phyloP scores from a whole-genome alignment of 2,888 invertebrate species.

The Heliconius ismenius region DNA sequence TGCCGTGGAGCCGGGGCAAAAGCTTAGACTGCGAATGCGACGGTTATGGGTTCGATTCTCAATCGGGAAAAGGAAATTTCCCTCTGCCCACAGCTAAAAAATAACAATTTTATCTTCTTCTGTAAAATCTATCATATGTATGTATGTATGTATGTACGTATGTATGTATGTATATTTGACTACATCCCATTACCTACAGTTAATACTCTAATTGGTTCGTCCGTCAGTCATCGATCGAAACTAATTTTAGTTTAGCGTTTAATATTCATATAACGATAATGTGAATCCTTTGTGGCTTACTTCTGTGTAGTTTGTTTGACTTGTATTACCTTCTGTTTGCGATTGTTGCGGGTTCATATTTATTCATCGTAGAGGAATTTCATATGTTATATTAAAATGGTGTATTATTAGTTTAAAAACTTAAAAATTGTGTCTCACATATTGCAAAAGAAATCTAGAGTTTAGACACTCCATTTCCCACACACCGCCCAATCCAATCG shows the following conservation, averaged over 20 bases:
- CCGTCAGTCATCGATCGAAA: conserved; percentile 21
- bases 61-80: no score
- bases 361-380: background rate
- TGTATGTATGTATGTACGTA: background rate
- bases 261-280: conserved; percentile 17
- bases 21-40: no score
- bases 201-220: conserved; percentile 16
- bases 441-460: background rate
- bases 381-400: background rate
- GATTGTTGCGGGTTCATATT: background rate
- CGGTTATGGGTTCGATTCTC: no score
- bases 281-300: background rate
- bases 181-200: conserved; percentile 8
- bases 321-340: background rate
- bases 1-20: no score
- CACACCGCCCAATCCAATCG: background rate
- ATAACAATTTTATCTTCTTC: no score
- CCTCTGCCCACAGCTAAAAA: no score
- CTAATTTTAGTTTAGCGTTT: conserved; percentile 12
- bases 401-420: background rate
- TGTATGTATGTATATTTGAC: background rate
- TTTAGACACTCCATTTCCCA: background rate
- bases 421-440: background rate
- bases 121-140: background rate
- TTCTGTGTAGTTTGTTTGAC: background rate